Conservation (phyloP, 2,888 invertebrate genomes). For the Kuschelorhynchus macadamiae region DNA sequence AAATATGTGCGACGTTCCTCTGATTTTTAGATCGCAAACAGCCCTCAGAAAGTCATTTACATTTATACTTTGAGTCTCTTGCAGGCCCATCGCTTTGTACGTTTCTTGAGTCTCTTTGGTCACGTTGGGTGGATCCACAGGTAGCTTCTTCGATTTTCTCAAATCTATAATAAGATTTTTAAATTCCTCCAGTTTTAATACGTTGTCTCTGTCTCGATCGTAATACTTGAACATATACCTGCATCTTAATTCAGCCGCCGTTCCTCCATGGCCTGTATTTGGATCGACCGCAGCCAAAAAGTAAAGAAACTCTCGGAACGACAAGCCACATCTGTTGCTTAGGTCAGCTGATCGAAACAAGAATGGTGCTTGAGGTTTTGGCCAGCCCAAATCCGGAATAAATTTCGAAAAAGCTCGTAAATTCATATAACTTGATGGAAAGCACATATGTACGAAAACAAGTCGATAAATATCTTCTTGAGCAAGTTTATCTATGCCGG, state of each 20-base stretch:
- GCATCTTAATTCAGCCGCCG: slow-evolving; percentile 78
- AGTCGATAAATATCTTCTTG: slow-evolving; percentile 74
- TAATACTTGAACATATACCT: slow-evolving; percentile 77
- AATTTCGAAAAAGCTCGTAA: slow-evolving; percentile 71
- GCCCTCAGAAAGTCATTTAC: slow-evolving; percentile 72
- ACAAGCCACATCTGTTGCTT: slow-evolving; percentile 70
- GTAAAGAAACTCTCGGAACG: slow-evolving; percentile 73
- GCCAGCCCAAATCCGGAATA: slow-evolving; percentile 73
- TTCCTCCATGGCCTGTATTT: slow-evolving; percentile 75
- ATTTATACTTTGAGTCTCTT: slow-evolving; percentile 64
- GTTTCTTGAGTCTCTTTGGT: slow-evolving; percentile 70
- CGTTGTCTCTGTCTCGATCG: slow-evolving; percentile 71
- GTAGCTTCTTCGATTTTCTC: slow-evolving; percentile 70
- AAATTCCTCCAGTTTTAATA: slow-evolving; percentile 74
- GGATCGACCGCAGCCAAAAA: slow-evolving; percentile 79
- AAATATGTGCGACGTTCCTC: slow-evolving; percentile 78
- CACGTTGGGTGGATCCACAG: slow-evolving; percentile 71
- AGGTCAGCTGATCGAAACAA: slow-evolving; percentile 75
- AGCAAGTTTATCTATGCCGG: slow-evolving; percentile 66
- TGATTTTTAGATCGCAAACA: slow-evolving; percentile 76
- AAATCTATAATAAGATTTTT: slow-evolving; percentile 73
- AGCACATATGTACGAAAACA: slow-evolving; percentile 70
- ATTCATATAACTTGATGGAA: slow-evolving; percentile 74
- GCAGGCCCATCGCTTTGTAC: slow-evolving; percentile 59
- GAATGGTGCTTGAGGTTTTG: slow-evolving; percentile 66